Percentiles rank a stretch among this genome's conserved stretches.
phyloP scores from a whole-genome alignment of 1,140 invertebrate species.

The Chionoecetes opilio region DNA sequence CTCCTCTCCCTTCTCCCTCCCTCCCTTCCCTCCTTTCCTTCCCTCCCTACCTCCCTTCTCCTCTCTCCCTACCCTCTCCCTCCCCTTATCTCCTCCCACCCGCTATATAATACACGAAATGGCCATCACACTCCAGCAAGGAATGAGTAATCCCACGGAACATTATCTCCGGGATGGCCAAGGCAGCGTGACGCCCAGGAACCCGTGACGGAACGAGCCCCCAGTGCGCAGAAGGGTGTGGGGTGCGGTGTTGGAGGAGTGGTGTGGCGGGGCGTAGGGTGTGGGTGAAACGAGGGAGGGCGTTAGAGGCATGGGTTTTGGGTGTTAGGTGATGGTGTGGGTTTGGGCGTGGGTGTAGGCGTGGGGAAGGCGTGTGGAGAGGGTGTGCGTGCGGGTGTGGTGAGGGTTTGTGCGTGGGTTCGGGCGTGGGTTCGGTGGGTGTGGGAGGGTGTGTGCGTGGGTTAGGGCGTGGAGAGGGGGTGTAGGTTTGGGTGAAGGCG shows the following conservation, averaged over 20 bases:
- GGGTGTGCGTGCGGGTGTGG: not conserved
- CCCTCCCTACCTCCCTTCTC: not conserved
- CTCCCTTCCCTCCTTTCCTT: not conserved
- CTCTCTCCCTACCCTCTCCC: not conserved
- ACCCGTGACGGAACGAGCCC: not conserved
- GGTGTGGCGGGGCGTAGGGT: no score
- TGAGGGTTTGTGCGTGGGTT: no score
- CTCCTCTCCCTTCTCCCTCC: no score
- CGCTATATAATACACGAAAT: not conserved
- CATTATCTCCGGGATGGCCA: conserved; percentile 4
- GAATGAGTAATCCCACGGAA: conserved; percentile 3
- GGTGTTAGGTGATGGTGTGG: not conserved
- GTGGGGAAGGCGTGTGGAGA: not conserved
- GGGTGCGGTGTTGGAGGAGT: no score
- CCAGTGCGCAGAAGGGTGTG: no score
- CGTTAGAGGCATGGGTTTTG: no score
- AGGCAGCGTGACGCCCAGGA: not conserved
- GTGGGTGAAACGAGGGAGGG: no score
- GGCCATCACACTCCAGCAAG: not conserved
- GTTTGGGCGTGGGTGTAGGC: not conserved
- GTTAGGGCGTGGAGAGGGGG: not conserved
- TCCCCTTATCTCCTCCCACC: not conserved
- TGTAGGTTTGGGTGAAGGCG: not conserved
- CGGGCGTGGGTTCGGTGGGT: not conserved
- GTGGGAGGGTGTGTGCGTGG: not conserved